These are phyloP conservation scores for Augochlorella aurata DNA, from an alignment of 2,888 invertebrate species.

Conservation along the genomic window DNA sequence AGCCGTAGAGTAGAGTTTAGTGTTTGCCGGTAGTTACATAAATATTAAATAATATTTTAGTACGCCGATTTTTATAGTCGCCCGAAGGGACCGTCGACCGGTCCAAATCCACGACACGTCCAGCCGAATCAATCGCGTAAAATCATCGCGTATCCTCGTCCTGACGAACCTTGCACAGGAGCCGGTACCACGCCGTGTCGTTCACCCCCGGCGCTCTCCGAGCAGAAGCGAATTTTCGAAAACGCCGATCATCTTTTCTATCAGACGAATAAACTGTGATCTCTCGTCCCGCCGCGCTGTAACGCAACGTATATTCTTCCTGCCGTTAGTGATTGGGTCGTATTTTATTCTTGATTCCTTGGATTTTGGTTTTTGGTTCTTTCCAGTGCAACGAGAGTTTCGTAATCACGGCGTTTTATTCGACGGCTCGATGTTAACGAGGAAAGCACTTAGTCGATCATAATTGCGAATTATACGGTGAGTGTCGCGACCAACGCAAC, in stretches of 20 bases:
- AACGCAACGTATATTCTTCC: not conserved
- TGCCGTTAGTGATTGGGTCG: not conserved
- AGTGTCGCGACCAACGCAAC: constrained; percentile 49
- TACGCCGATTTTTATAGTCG: constrained; percentile 26
- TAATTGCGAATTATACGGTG: constrained; percentile 47
- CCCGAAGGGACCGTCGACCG: constrained; percentile 4
- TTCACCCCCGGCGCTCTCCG: constrained; percentile 44
- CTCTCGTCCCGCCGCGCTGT: not conserved
- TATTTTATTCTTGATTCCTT: not conserved
- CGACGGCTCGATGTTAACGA: constrained; percentile 55
- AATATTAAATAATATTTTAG: constrained; percentile 31
- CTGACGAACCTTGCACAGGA: constrained; percentile 15
- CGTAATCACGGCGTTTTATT: constrained; percentile 10
- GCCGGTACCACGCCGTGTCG: constrained; percentile 54
- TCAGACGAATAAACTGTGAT: constrained; percentile 32
- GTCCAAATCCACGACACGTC: constrained; percentile 39
- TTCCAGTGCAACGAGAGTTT: not conserved
- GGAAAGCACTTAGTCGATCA: constrained; percentile 38
- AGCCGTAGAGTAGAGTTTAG: constrained; percentile 46
- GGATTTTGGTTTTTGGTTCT: not conserved
- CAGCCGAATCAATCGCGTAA: constrained; percentile 29
- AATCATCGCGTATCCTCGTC: constrained; percentile 33
- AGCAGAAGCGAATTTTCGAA: constrained; percentile 26
- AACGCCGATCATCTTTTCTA: constrained; percentile 15
- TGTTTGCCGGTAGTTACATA: constrained; percentile 51